Base-by-base conservation (phyloP, 2,113 vertebrate genomes). In the Turnix velox region DNA sequence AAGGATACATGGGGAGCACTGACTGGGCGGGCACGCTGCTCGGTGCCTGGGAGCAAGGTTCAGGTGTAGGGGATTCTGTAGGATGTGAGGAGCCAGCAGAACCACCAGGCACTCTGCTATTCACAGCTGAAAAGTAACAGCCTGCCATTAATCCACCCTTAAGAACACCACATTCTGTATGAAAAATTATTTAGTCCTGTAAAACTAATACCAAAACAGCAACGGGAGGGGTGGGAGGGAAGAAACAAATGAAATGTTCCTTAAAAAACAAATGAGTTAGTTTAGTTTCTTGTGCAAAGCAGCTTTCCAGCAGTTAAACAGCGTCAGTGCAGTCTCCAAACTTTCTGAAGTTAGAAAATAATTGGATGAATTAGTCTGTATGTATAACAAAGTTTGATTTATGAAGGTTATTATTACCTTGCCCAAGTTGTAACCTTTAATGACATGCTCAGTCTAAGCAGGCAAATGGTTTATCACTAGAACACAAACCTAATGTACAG, bases 1-100 rank as follows among this genome's bases (percentile, higher is more conserved):
- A 99, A 63, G 99, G 99, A 61, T 99, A 99, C 58, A 99, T 98
- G 59, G 99, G 98, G 84, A 99, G 98, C 95, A 99, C 97, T 5
- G 98, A 98, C 40, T 99, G 98, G 3, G 98, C 97, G 57, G 98
- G 97, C 93, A 98, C 97, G 17, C 57, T 98, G 96, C 97, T 94
- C 19, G 98, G 89, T 79, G 98, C 97, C 97, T 98, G 98, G 6
- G 97, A 96, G 94, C 98, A 98, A 12, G 98, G 97, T 96, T 98
- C 98, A 39, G 98, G 96, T 17, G 98, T 98, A 87, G 98, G 98
- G 90, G 98, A 98, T 87, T 98, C 98, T 22, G 98, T 98, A 84
- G 98, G 95, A 97, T 98, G 98, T 15, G 96, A 97, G 79, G 98
- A 97, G 95, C 87, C 96, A 90, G 87, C 87, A 84, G 97, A 96